Percentiles rank a stretch among this genome's conserved stretches.
phyloP scores from a whole-genome alignment of 1,140 invertebrate species.

The Drosophila pseudoobscura region DNA sequence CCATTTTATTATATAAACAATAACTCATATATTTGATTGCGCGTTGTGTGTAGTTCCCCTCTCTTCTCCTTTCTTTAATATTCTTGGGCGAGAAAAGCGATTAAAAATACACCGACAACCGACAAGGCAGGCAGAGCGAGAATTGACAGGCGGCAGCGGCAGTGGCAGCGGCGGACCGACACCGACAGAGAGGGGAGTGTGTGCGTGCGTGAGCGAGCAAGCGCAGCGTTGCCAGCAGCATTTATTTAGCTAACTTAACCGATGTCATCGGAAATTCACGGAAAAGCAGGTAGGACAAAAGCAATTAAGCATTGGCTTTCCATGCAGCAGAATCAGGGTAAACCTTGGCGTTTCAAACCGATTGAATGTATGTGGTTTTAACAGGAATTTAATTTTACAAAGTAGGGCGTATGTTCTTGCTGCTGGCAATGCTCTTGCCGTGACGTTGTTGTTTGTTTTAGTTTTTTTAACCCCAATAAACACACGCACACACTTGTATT shows the following conservation, averaged over 20 bases:
- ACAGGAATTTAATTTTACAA: conserved; percentile 13
- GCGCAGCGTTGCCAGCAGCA: conserved; percentile 38
- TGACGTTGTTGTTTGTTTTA: conserved; percentile 75
- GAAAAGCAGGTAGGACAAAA: conserved; percentile 40
- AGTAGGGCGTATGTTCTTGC: conserved; percentile 51
- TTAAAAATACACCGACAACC: conserved; percentile 76
- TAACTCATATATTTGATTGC: conserved; percentile 58
- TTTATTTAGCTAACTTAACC: not conserved
- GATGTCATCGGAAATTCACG: conserved; percentile 21
- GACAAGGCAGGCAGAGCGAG: conserved; percentile 66
- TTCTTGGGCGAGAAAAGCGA: conserved; percentile 59
- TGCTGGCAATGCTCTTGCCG: conserved; percentile 68
- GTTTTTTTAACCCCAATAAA: conserved; percentile 53
- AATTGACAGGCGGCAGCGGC: conserved; percentile 61
- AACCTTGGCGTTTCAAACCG: not conserved
- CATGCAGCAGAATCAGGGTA: too few species aligned
- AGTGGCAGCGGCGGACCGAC: conserved; percentile 39
- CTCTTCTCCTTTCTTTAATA: conserved; percentile 45
- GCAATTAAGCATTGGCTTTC: conserved; percentile 9
- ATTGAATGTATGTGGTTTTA: not conserved
- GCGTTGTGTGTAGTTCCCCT: conserved; percentile 39
- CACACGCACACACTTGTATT: conserved; percentile 39
- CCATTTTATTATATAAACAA: conserved; percentile 70
- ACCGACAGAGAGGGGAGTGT: conserved; percentile 41
- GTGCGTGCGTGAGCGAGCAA: conserved; percentile 29